A percentile compares a stretch with the other conserved stretches of the same genome.
These are phyloP conservation scores for Drosophila nebulosa DNA, from an alignment of 1,140 invertebrate genomes.

Conservation along the genomic window DNA sequence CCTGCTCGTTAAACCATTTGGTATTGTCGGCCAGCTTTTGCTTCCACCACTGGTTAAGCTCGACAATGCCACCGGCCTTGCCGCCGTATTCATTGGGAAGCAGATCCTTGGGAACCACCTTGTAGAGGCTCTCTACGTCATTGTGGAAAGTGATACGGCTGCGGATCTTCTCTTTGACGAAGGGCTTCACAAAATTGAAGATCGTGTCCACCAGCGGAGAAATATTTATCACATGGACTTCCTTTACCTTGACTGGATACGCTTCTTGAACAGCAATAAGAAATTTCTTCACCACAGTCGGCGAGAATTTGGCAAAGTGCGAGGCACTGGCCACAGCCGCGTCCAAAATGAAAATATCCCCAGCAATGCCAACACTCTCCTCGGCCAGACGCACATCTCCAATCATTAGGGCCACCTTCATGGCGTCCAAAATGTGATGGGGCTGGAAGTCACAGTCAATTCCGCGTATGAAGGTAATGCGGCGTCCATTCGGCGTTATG, in stretches of 20 bases:
- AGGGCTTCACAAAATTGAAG: constrained; percentile 91
- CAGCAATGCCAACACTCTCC: constrained; percentile 88
- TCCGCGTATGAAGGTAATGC: constrained; percentile 88
- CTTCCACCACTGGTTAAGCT: constrained; percentile 88
- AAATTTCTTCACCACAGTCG: constrained; percentile 89
- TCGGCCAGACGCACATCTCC: constrained; percentile 89
- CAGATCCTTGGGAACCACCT: constrained; percentile 89
- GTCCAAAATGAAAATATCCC: constrained; percentile 90
- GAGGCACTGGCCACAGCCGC: constrained; percentile 87
- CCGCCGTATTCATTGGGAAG: constrained; percentile 91
- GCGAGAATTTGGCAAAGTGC: constrained; percentile 89
- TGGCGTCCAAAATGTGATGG: constrained; percentile 85
- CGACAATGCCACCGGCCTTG: constrained; percentile 85
- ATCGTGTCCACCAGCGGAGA: constrained; percentile 91
- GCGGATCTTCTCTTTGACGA: constrained; percentile 92
- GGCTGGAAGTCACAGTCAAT: constrained; percentile 83
- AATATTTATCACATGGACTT: constrained; percentile 92
- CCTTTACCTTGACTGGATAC: constrained; percentile 92
- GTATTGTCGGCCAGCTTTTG: constrained; percentile 87
- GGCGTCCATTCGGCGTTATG: constrained; percentile 88
- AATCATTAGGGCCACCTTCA: constrained; percentile 91
- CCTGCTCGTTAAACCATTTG: constrained; percentile 89
- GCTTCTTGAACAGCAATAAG: constrained; percentile 91
- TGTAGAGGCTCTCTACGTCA: constrained; percentile 87
- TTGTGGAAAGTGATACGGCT: constrained; percentile 90